These are phyloP conservation scores for Neogobius melanostomus DNA, from an alignment of 2,113 vertebrate species.

Conservation along the genomic window DNA sequence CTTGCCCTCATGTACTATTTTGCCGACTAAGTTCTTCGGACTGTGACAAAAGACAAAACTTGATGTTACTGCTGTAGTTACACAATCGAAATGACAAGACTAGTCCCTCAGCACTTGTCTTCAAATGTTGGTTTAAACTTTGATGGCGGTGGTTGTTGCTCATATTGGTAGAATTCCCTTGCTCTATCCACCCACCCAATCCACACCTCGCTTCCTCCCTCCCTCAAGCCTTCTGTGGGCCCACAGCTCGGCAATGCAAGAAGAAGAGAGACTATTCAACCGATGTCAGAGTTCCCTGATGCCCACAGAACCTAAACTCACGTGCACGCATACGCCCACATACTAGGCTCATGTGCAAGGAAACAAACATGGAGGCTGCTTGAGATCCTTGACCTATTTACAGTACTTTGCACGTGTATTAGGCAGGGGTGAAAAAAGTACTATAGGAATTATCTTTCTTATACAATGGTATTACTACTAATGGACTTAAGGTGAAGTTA, in stretches of 20 bases:
- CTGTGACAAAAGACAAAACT: slow-evolving; percentile 11
- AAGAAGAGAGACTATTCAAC: slow-evolving; percentile 35
- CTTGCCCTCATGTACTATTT: slow-evolving; percentile 9
- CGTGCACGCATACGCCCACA: slow-evolving; percentile 20
- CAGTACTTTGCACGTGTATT: neutral
- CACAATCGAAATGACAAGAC: slow-evolving; percentile 22
- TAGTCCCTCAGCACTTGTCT: slow-evolving; percentile 28
- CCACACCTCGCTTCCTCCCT: slow-evolving; percentile 40
- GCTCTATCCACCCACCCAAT: slow-evolving; percentile 40
- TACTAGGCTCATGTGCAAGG: slow-evolving; percentile 19
- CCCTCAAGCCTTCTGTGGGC: slow-evolving; percentile 51
- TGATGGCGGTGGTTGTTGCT: slow-evolving; percentile 36
- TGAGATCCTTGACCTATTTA: slow-evolving; percentile 37
- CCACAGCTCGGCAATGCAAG: slow-evolving; percentile 21
- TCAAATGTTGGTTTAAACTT: slow-evolving; percentile 54
- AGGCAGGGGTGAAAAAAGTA: neutral
- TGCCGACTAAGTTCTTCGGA: neutral
- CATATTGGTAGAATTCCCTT: slow-evolving; percentile 29
- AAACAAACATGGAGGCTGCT: slow-evolving; percentile 30
- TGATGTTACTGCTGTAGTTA: slow-evolving; percentile 3
- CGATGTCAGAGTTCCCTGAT: slow-evolving; percentile 58
- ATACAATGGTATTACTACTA: too few species aligned
- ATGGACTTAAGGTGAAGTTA: too few species aligned
- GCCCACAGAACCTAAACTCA: slow-evolving; percentile 32
- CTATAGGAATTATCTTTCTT: neutral